These are phyloP conservation scores for Stenotaenia linearis DNA, from an alignment of 2,888 invertebrate genomes.

Conservation along the genomic window DNA sequence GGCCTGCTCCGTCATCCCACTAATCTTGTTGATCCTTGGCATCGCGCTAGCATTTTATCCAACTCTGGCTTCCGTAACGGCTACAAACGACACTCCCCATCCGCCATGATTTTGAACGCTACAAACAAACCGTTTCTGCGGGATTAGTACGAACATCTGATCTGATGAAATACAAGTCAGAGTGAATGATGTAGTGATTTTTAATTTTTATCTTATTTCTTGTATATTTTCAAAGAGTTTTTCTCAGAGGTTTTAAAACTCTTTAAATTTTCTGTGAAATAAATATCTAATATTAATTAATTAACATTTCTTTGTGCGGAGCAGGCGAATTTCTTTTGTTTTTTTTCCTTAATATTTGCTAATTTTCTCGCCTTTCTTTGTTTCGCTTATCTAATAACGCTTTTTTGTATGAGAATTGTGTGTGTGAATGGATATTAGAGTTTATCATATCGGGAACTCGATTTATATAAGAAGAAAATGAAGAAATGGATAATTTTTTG, in stretches of 20 bases:
- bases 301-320: not conserved
- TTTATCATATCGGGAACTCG: too few species aligned
- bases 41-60: constrained; percentile 38
- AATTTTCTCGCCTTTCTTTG: not conserved
- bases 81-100: constrained; percentile 41
- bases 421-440: too few species aligned
- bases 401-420: too few species aligned
- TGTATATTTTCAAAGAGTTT: not conserved
- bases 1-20: constrained; percentile 34
- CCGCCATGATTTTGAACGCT: constrained; percentile 22
- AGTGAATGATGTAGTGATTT: not conserved
- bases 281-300: not conserved
- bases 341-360: not conserved
- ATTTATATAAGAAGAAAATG: too few species aligned
- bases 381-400: too few species aligned
- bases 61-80: constrained; percentile 45
- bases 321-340: not conserved
- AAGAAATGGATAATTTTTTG: too few species aligned
- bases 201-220: not conserved
- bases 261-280: not conserved
- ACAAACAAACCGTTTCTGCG: not conserved
- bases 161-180: not conserved
- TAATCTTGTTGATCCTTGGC: constrained; percentile 30
- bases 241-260: not conserved
- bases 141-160: not conserved